Base-by-base conservation (phyloP, 2,113 vertebrate genomes). In the Ageneiosus marmoratus region DNA sequence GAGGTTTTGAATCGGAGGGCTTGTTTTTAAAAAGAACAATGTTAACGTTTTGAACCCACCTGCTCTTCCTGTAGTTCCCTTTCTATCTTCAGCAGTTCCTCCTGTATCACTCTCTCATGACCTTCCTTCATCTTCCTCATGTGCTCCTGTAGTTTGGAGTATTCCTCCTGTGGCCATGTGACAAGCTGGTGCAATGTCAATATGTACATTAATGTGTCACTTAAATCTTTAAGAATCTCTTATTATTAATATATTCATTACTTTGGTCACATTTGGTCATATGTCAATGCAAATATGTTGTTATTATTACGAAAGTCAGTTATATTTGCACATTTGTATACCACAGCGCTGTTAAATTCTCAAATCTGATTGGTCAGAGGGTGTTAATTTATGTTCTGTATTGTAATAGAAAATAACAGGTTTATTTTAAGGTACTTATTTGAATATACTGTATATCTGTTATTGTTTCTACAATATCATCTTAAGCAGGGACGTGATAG, bases 21-120 rank as follows among this genome's bases (percentile, higher is more conserved):
- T 65, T 9, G 8, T 5, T 41, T 41, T 41, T n/a, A n/a, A n/a
- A 41, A 20, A 63, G 37, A 72, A n/a, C 22, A 48, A 13, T n/a
- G 32, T 41, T 22, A 69, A 69, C 11, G 34, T 11, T 41, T 67
- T 37, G 5, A 16, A 13, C 53, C 86, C 37, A 85, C 91, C 89
- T 92, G 84, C 81, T 87, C 89, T 75, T 82, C 83, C 50, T 82
- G 32, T 78, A 89, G 55, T 15, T 94, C 70, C 4, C 86, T 77
- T 79, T 95, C 94, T 90, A 95, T 92, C 85, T 87, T 94, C 83
- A 91, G 13, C 20, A 95, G 87, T 88, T 95, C 92, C 85, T 84
- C 88, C 86, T 92, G 92, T 73, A 97, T 95, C 86, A 95, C 84
- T 87, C 81, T 89, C 78, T 87, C 88, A 69, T 94, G 94, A 84